Evolutionary conservation across 1,140 invertebrate genomes (phyloP), one percentile per base, ranked within the genome.

Genomic region (Bombus soroeensis): DNA sequence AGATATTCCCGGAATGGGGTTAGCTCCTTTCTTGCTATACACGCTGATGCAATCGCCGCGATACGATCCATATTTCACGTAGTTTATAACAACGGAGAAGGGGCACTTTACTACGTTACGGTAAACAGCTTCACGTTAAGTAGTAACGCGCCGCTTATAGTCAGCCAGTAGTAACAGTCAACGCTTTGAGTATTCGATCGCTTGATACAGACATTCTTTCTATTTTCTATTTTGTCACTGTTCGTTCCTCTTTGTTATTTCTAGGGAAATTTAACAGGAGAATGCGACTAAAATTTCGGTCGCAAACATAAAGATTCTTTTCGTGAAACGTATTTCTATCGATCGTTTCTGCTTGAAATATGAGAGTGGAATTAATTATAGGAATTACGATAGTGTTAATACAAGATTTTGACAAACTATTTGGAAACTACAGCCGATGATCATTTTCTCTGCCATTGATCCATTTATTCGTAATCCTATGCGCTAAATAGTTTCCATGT

Each of bases 51-150:
- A 89, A 93, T 94, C 92, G 87, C 75, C 76, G 41, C 15, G 32
- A 73, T 76, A 83, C 73, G 78, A 86, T 86, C 86, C 84, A 88
- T 92, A 93, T 94, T 92, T 93, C 89, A 92, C 87, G 87, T 88
- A 83, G 90, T 93, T 93, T 91, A 92, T 89, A 92, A 91, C 89
- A 47, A 77, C 34, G 25, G 82, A 32, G 71, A 81, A 80, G 82
- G 73, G 43, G 72, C 74, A 76, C 68, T 88, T 85, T 86, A 79
- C 83, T 82, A 47, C 71, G 74, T 87, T 88, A 90, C 83, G 83
- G 86, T 89, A 92, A 91, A 91, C 87, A 92, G 88, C 87, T 68
- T 39, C 84, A 83, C 88, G 87, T 91, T 91, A 91, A 91, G 89
- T 91, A 91, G 88, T 83, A 89, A 88, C 43, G 77, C 62, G 81